Conservation (phyloP, 1,140 invertebrate genomes). For the Propsilocerus akamusi region DNA sequence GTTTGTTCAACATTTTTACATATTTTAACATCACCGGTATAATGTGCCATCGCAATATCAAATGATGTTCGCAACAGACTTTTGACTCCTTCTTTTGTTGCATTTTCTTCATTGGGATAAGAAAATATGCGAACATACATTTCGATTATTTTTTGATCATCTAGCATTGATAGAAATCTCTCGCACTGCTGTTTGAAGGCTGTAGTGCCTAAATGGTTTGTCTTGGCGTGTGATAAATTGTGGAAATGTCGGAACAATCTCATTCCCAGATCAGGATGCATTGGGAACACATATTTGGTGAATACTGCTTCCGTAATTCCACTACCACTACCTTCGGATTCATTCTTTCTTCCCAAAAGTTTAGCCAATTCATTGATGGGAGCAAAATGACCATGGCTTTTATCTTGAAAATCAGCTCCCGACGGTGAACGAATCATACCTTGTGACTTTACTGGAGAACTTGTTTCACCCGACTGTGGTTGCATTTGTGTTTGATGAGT, state of each 20-base stretch:
- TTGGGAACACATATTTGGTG: slow-evolving; percentile 50
- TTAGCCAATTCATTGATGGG: slow-evolving; percentile 50
- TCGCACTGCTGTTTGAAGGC: slow-evolving; percentile 52
- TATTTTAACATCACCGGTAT: slow-evolving; percentile 33
- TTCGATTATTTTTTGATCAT: slow-evolving; percentile 40
- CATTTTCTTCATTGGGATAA: neutral
- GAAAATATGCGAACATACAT: slow-evolving; percentile 30
- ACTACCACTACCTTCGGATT: slow-evolving; percentile 8
- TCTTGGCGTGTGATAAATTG: slow-evolving; percentile 33
- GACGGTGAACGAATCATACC: slow-evolving; percentile 34
- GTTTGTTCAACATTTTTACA: slow-evolving; percentile 39
- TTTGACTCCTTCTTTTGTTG: slow-evolving; percentile 30
- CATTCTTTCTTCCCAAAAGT: slow-evolving; percentile 24
- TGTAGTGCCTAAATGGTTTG: slow-evolving; percentile 33
- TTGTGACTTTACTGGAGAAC: slow-evolving; percentile 24
- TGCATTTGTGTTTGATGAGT: neutral
- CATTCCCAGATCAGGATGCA: slow-evolving; percentile 47
- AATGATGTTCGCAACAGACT: slow-evolving; percentile 49
- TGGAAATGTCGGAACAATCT: slow-evolving; percentile 45
- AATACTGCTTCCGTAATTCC: slow-evolving; percentile 11
- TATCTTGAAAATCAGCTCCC: slow-evolving; percentile 34
- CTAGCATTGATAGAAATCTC: slow-evolving; percentile 43
- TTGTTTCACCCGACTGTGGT: neutral
- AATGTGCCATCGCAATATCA: slow-evolving; percentile 54
- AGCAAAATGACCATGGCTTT: slow-evolving; percentile 36